Evolutionary conservation across 1,140 invertebrate genomes (phyloP).

Genomic region (Sarcophaga peregrina): DNA sequence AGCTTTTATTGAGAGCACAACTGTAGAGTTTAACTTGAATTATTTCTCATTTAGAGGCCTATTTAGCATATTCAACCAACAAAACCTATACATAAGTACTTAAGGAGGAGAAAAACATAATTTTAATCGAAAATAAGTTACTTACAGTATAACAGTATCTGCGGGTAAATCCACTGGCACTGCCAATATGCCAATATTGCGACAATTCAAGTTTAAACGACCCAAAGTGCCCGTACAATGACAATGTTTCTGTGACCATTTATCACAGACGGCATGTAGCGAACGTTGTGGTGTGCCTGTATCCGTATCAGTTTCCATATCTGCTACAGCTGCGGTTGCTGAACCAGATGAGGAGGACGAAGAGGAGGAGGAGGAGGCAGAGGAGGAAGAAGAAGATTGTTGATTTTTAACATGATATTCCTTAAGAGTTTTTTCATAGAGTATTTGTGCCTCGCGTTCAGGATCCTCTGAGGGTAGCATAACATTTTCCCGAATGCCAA

Average conservation of each 20-base stretch:
- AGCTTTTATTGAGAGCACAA: too few species aligned
- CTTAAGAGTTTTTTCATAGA: slow-evolving; percentile 62
- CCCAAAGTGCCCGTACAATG: slow-evolving; percentile 59
- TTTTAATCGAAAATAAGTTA: slow-evolving; percentile 48
- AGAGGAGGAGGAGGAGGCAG: slow-evolving; percentile 8
- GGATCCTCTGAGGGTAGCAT: slow-evolving; percentile 62
- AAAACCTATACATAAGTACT: too few species aligned
- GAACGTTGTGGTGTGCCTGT: slow-evolving; percentile 47
- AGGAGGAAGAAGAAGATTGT: slow-evolving; percentile 34
- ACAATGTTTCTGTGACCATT: slow-evolving; percentile 61
- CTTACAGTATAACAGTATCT: slow-evolving; percentile 59
- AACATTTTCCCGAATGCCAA: slow-evolving; percentile 60
- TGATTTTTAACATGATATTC: slow-evolving; percentile 57
- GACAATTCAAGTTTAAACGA: slow-evolving; percentile 57
- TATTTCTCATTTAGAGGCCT: too few species aligned
- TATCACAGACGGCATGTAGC: slow-evolving; percentile 57
- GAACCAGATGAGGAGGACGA: slow-evolving; percentile 17
- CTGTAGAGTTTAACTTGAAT: too few species aligned
- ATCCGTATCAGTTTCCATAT: background rate
- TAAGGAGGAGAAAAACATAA: too few species aligned
- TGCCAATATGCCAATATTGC: slow-evolving; percentile 58
- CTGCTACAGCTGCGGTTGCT: background rate
- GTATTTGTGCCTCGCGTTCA: slow-evolving; percentile 60
- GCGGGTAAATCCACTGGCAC: slow-evolving; percentile 60
- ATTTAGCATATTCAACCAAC: too few species aligned